Evolutionary conservation across 2,888 invertebrate genomes (phyloP).

Genomic region (Dynastes tityus): DNA sequence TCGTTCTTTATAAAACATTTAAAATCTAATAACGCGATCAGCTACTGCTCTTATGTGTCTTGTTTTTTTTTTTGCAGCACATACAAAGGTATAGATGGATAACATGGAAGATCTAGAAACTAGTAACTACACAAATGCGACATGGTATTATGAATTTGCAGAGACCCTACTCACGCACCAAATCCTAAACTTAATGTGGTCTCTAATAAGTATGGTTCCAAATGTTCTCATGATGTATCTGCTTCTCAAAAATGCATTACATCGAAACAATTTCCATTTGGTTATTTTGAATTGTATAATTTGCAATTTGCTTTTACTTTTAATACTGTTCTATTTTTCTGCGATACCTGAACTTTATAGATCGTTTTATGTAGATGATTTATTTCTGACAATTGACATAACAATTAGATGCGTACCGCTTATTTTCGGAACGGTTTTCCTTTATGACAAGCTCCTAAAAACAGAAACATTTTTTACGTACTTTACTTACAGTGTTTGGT

Average conservation of each 20-base stretch:
- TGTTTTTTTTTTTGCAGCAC: background rate
- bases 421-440: background rate
- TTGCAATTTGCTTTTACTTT: background rate
- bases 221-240: constrained; percentile 2
- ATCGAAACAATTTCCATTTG: constrained; percentile 12
- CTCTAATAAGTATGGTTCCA: background rate
- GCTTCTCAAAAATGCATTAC: constrained; percentile 14
- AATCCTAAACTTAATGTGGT: constrained; percentile 15
- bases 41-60: background rate
- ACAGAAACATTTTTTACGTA: background rate
- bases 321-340: constrained; percentile 1
- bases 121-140: background rate
- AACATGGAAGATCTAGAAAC: background rate
- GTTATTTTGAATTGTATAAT: constrained; percentile 9
- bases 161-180: background rate
- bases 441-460: constrained; percentile 18
- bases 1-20: no score
- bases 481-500: background rate
- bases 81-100: background rate
- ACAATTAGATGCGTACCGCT: background rate
- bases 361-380: background rate
- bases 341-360: background rate
- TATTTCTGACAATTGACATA: background rate
- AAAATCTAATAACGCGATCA: no score
- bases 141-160: background rate